phyloP scores from a whole-genome alignment of 2,888 invertebrate genomes.

The Palloptera scutellata region DNA sequence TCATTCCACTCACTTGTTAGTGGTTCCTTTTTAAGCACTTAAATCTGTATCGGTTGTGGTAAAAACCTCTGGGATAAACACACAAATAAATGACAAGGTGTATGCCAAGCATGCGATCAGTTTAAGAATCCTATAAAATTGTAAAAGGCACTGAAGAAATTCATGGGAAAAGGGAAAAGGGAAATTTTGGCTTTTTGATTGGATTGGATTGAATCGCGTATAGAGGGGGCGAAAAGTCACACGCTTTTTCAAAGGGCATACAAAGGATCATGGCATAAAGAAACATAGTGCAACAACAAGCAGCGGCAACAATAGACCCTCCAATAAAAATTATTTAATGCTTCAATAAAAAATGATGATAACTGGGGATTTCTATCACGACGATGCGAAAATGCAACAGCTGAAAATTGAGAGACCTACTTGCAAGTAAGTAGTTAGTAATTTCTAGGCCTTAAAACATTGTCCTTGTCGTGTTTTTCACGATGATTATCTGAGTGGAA shows the following conservation, averaged over 20 bases:
- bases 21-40: too few relatives aligned
- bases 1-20: too few relatives aligned
- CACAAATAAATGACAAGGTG: background rate
- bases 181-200: slow-evolving; percentile 36
- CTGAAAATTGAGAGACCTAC: too few relatives aligned
- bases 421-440: too few relatives aligned
- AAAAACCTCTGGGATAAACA: too few relatives aligned
- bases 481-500: too few relatives aligned
- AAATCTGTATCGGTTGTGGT: too few relatives aligned
- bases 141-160: slow-evolving; percentile 25
- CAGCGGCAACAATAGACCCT: too few relatives aligned
- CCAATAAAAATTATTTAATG: background rate
- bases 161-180: slow-evolving; percentile 36
- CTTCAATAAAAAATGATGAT: background rate
- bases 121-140: background rate
- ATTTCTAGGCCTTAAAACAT: too few relatives aligned
- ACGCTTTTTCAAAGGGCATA: slow-evolving; percentile 30
- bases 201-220: background rate
- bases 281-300: background rate
- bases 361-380: too few relatives aligned
- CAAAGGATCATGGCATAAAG: background rate
- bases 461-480: too few relatives aligned
- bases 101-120: slow-evolving; percentile 24
- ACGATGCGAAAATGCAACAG: too few relatives aligned
- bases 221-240: slow-evolving; percentile 35